Percentiles rank a stretch among this genome's conserved stretches.
Evolutionary conservation across 2,888 invertebrate species (phyloP).

Genomic region (Hydriomena furcata): DNA sequence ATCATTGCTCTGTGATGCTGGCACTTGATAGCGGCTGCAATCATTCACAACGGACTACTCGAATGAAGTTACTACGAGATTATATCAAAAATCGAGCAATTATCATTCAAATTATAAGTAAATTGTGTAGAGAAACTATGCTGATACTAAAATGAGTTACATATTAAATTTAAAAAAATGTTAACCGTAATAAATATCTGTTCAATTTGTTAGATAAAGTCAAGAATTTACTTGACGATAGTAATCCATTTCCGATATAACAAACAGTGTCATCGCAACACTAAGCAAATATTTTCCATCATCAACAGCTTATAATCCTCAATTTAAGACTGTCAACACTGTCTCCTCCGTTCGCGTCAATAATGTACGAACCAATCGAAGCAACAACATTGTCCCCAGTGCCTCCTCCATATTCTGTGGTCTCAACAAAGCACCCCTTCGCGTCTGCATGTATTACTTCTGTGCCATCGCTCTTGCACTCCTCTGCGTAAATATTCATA

Average conservation of each 20-base stretch:
- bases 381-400: conserved; percentile 17
- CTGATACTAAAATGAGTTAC: too few relatives aligned
- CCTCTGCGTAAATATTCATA: conserved; percentile 67
- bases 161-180: background rate
- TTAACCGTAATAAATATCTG: conserved; percentile 7
- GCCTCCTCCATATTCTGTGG: conserved; percentile 29
- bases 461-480: conserved; percentile 56
- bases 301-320: conserved; percentile 26
- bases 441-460: conserved; percentile 64
- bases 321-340: conserved; percentile 34
- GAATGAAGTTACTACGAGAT: too few relatives aligned
- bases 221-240: conserved; percentile 3
- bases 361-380: conserved; percentile 37
- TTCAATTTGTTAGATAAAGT: conserved; percentile 3
- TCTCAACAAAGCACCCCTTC: conserved; percentile 55
- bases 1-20: too few relatives aligned
- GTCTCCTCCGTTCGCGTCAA: conserved; percentile 34
- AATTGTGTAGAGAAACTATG: too few relatives aligned
- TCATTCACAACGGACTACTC: too few relatives aligned
- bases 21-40: too few relatives aligned
- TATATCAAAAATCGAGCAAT: too few relatives aligned
- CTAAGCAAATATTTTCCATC: conserved; percentile 28
- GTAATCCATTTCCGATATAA: conserved; percentile 5
- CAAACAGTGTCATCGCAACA: conserved; percentile 12
- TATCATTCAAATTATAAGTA: too few relatives aligned